A percentile compares a stretch with the other conserved stretches of the same genome.
phyloP scores from a whole-genome alignment of 2,797 vertebrate species.

The Masticophis lateralis region DNA sequence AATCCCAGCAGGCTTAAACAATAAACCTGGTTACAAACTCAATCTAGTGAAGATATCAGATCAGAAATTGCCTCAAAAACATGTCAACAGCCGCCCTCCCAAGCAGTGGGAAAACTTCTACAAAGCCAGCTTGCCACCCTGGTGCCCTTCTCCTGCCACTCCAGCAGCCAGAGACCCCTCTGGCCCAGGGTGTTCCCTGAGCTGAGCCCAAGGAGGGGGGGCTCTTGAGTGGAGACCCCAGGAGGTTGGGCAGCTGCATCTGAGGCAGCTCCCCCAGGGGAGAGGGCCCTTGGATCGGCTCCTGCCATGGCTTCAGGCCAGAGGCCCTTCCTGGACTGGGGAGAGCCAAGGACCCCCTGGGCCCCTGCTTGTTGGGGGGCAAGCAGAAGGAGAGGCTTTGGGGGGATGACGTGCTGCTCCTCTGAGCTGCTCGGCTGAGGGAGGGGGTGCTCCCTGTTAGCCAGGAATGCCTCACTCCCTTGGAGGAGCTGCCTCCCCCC shows the following conservation, averaged over 20 bases:
- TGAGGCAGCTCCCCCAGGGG: background rate
- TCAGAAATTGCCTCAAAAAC: slow-evolving; percentile 82
- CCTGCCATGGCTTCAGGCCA: background rate
- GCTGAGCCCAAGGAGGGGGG: background rate
- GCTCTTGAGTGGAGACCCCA: background rate
- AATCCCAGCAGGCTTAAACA: slow-evolving; percentile 83
- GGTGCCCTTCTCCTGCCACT: background rate
- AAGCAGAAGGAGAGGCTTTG: background rate
- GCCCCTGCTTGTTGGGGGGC: background rate
- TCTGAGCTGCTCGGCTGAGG: background rate
- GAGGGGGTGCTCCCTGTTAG: background rate
- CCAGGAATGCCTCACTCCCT: background rate
- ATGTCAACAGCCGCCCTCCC: slow-evolving; percentile 68
- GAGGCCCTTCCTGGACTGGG: background rate
- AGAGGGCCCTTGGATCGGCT: background rate
- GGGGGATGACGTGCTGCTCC: background rate
- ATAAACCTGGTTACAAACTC: slow-evolving; percentile 82
- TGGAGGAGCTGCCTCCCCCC: background rate
- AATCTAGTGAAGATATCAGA: slow-evolving; percentile 80
- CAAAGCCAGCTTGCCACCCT: slow-evolving; percentile 6
- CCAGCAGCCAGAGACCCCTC: background rate
- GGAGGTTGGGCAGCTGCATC: background rate
- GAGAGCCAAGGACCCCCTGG: background rate
- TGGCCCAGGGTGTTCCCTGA: background rate
- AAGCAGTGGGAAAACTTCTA: background rate